phyloP scores from a whole-genome alignment of 2,113 vertebrate species.

The Bombycilla garrulus region DNA sequence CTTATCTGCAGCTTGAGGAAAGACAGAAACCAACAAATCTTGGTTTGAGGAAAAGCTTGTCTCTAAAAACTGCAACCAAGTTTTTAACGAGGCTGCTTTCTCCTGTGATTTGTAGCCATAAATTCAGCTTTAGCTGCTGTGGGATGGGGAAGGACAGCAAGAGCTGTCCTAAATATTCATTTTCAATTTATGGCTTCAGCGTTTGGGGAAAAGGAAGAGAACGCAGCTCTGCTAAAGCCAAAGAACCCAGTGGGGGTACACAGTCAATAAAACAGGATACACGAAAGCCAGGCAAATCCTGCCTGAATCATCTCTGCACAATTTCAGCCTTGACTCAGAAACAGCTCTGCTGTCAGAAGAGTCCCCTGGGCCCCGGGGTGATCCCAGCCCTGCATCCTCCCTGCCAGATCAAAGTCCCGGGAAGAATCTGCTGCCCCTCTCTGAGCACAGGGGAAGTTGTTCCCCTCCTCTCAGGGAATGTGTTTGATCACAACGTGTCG shows the following conservation, averaged over 20 bases:
- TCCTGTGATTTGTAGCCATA: background rate
- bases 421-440: background rate
- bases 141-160: too few species aligned
- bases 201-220: background rate
- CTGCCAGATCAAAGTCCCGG: background rate
- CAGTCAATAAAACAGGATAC: background rate
- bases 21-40: slow-evolving; percentile 7
- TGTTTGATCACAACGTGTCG: rapidly evolving
- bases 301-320: background rate
- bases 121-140: background rate
- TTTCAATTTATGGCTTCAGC: background rate
- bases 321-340: background rate
- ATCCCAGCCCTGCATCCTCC: background rate
- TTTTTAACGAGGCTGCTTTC: background rate
- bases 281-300: background rate
- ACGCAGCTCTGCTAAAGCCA: background rate
- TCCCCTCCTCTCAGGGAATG: rapidly evolving
- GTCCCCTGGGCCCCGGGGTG: background rate
- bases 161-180: background rate
- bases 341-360: background rate
- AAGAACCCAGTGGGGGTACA: background rate
- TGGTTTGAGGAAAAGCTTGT: background rate
- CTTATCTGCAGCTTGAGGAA: background rate
- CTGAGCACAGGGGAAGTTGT: rapidly evolving
- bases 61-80: background rate